Conservation (phyloP, 2,888 invertebrate species). For the Hipparchia semele region DNA sequence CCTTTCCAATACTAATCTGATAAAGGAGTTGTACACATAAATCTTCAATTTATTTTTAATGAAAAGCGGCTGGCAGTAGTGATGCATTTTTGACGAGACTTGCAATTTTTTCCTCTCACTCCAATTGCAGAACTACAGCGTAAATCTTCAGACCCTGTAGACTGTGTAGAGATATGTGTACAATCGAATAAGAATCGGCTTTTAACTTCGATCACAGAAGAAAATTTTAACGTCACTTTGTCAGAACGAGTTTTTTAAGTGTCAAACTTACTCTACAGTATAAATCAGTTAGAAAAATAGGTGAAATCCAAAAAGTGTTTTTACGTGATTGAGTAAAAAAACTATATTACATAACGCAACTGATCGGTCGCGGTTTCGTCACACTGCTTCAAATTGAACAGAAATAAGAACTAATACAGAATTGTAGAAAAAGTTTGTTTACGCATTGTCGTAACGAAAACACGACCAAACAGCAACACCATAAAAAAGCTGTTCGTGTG, state of each 20-base stretch:
- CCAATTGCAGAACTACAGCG: no score
- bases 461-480: slow-evolving; percentile 50
- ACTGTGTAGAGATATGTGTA: no score
- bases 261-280: background rate
- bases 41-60: no score
- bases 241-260: background rate
- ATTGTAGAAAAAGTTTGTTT: slow-evolving; percentile 12
- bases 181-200: no score
- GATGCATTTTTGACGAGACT: no score
- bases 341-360: slow-evolving; percentile 39
- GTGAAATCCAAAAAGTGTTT: slow-evolving; percentile 19
- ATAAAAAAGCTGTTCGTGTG: slow-evolving; percentile 69
- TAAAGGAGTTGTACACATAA: no score
- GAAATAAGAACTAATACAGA: slow-evolving; percentile 22
- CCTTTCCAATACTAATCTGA: no score
- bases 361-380: slow-evolving; percentile 40
- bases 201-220: no score
- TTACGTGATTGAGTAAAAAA: slow-evolving; percentile 15
- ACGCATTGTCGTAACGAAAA: slow-evolving; percentile 38
- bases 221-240: no score
- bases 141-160: no score
- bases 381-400: slow-evolving; percentile 22
- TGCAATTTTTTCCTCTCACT: no score
- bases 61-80: no score
- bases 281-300: background rate